Base-by-base conservation (phyloP, 2,797 vertebrate genomes). In the Cynodonichthys magdalenae region DNA sequence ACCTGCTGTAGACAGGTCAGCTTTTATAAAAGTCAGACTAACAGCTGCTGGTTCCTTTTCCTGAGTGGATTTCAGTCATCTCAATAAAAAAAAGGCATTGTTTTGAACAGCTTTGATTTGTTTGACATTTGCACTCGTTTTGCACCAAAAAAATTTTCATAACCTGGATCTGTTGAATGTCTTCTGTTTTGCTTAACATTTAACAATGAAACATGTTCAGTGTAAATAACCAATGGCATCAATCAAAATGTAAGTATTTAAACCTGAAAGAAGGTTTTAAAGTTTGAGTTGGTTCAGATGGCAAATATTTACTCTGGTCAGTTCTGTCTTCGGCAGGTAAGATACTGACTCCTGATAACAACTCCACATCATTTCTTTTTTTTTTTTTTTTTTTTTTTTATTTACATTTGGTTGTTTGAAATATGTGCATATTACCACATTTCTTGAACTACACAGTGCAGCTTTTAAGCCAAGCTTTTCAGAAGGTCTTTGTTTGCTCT, bases 371-470 rank as follows among this genome's bases (percentile, higher is more conserved):
- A 53, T 53, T 34, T 10, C 2, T 3, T 51, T 8, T 29, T 3
- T 10, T n/a, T 42, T 5, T 62, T 59, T 27, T 47, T 34, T 8
- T 9, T n/a, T 62, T 59, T 27, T 47, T 34, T 8, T 9, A 8
- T 31, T 5, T 6, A 53, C 2, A 34, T 34, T 11, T 12, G 28
- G 8, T 48, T 34, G 31, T 3, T 52, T n/a, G 9, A 46, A 51
- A 2, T 15, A 2, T 14, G 27, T 39, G 34, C 10, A 7, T 2
- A 29, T 45, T 46, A 24, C 10, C 14, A 12, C 8, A 10, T 63
- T 44, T 20, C 10, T 10, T 15, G 15, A 17, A 66, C 66, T 59
- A 62, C 65, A 72, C 73, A 70, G 68, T 83, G 69, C 74, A 84
- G 73, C 63, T 78, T n/a, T 65, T 53, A n/a, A 61, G 42, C 50